Base-by-base conservation (phyloP, 1,140 invertebrate genomes). In the Cyclargus thomasi region DNA sequence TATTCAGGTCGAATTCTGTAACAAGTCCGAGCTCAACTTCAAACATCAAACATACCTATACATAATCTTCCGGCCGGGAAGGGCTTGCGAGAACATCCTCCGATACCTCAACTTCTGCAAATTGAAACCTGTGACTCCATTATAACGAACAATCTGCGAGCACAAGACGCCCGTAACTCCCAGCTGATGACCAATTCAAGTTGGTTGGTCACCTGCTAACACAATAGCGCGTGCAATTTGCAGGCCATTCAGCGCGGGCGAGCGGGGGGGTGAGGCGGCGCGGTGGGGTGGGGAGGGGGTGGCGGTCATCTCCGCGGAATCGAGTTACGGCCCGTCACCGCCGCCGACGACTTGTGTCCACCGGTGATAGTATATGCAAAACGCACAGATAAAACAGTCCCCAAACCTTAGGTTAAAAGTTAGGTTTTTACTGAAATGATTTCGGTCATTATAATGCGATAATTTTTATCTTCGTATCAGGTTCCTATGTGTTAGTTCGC, bases 271-370 rank as follows among this genome's bases (percentile, higher is more conserved):
- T 53, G 39, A 22, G 53, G 55, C 39, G 29, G 39, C 0, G 62
- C 55, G 29, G 2, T 0, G 5, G 29, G 29, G 29, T 29, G 23
- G 23, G 23, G 23, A 29, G 23, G 29, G 8, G 29, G 29, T 4
- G 29, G 29, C 18, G 71, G 70, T 68, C 72, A 74, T 71, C 72
- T 70, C 70, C 47, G 2, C 22, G 67, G 29, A 75, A 75, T 69
- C 65, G 71, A 71, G 69, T 75, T 75, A 75, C 18, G 11, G 65
- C 29, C 65, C 53, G 70, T 67, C 66, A 62, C 69, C 21, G 23
- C 29, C 16, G 14, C 11, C 21, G 64, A 17, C n/a, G 69, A 67
- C 59, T 70, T 63, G 64, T 39, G 69, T 11, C n/a, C 20, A 62
- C 63, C 14, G 11, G 64, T 29, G 29, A 29, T 2, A 6, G 67